A percentile compares a stretch with the other conserved stretches of the same genome.
These are phyloP conservation scores for Choloepus hoffmanni DNA, from an alignment of 2,113 vertebrate genomes.

Conservation along the genomic window DNA sequence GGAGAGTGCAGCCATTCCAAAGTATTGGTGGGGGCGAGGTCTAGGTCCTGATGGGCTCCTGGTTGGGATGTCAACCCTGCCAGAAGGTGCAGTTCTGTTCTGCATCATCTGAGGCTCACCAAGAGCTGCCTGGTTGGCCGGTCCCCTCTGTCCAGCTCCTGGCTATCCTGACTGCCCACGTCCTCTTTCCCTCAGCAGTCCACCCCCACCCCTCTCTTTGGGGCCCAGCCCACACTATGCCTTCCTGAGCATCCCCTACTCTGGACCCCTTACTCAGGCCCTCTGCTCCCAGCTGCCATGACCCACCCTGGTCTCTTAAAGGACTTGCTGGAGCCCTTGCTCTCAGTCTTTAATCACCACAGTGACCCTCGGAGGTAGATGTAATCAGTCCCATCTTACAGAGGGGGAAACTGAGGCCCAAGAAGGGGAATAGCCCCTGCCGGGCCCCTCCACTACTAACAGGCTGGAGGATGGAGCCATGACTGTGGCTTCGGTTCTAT, in stretches of 20 bases:
- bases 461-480: neutral
- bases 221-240: too few species aligned
- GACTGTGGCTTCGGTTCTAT: rapidly evolving
- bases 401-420: neutral
- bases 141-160: neutral
- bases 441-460: too few species aligned
- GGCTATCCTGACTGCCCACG: neutral
- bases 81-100: neutral
- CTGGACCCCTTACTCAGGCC: neutral
- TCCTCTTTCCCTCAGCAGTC: neutral
- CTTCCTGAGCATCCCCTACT: neutral
- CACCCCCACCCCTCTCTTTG: rapidly evolving
- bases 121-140: too few species aligned
- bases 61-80: neutral
- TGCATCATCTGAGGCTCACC: neutral
- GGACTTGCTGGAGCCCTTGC: neutral
- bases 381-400: neutral
- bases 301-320: neutral
- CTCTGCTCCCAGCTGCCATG: neutral
- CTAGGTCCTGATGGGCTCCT: neutral
- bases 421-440: neutral
- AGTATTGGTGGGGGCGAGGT: neutral
- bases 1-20: neutral
- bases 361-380: neutral
- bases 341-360: neutral